Conservation (phyloP, 1,140 invertebrate genomes). For the Anthonomus grandis region DNA sequence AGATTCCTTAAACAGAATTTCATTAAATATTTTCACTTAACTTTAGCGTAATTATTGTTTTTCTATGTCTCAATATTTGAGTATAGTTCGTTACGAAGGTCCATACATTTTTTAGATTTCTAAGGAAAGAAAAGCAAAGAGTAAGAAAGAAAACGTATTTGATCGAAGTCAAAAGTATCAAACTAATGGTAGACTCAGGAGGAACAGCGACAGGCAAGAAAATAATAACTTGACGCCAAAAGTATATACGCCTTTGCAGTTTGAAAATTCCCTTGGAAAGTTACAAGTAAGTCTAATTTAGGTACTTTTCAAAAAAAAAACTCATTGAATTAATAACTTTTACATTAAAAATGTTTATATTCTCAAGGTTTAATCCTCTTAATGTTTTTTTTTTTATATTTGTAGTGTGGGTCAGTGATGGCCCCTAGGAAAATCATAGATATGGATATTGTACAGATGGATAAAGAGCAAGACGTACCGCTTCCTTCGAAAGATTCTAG, state of each 20-base stretch:
- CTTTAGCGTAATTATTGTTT: too few relatives aligned
- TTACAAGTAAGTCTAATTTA: constrained; percentile 55
- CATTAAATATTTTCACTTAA: too few relatives aligned
- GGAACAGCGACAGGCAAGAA: constrained; percentile 51
- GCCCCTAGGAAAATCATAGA: constrained; percentile 92
- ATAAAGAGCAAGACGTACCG: constrained; percentile 53
- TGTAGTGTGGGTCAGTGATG: constrained; percentile 80
- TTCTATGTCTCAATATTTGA: too few relatives aligned
- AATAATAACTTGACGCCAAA: constrained; percentile 55
- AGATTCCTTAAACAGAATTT: too few relatives aligned
- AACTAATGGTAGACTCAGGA: constrained; percentile 43
- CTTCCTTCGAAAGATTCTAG: constrained; percentile 53
- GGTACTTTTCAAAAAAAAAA: not conserved
- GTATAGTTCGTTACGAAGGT: too few relatives aligned
- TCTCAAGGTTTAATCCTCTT: too few relatives aligned
- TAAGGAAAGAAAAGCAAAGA: constrained; percentile 58
- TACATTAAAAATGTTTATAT: too few relatives aligned
- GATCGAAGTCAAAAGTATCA: constrained; percentile 16
- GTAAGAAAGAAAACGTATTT: constrained; percentile 52
- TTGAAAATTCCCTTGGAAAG: constrained; percentile 90
- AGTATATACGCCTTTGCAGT: constrained; percentile 74
- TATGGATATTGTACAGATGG: constrained; percentile 69
- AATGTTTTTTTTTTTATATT: constrained; percentile 21
- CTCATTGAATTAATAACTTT: not conserved
- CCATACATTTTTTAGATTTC: constrained; percentile 54